Evolutionary conservation across 2,113 vertebrate species (phyloP).

Genomic region (Sceloporus undulatus): DNA sequence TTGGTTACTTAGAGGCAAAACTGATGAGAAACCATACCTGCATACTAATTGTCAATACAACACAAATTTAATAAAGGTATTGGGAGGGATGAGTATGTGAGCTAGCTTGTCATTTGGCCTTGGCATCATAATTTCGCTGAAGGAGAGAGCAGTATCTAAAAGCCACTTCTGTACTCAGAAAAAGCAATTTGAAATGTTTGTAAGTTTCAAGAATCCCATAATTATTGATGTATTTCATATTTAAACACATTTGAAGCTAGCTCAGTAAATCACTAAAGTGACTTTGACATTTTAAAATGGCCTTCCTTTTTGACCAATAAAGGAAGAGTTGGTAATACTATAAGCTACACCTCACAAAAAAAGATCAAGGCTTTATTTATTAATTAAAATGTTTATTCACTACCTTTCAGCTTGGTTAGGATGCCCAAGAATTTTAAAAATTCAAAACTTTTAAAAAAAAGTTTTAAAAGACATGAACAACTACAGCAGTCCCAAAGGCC

Average conservation of each 20-base stretch:
- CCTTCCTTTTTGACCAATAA: not conserved
- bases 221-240: not conserved
- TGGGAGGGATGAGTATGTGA: not conserved
- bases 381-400: no score
- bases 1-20: conserved; percentile 44
- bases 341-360: no score
- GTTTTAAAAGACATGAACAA: no score
- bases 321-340: no score
- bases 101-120: conserved; percentile 1
- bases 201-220: not conserved
- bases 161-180: not conserved
- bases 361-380: no score
- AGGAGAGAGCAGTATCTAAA: not conserved
- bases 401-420: no score
- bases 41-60: not conserved
- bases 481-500: no score
- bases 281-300: not conserved
- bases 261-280: not conserved
- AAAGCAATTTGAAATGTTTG: not conserved
- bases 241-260: not conserved
- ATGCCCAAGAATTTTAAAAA: no score
- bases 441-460: no score
- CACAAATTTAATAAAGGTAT: not conserved
- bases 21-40: conserved; percentile 51
- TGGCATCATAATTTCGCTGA: conserved; percentile 16